Conservation (phyloP, 2,888 invertebrate species). For the Tachina lurida region DNA sequence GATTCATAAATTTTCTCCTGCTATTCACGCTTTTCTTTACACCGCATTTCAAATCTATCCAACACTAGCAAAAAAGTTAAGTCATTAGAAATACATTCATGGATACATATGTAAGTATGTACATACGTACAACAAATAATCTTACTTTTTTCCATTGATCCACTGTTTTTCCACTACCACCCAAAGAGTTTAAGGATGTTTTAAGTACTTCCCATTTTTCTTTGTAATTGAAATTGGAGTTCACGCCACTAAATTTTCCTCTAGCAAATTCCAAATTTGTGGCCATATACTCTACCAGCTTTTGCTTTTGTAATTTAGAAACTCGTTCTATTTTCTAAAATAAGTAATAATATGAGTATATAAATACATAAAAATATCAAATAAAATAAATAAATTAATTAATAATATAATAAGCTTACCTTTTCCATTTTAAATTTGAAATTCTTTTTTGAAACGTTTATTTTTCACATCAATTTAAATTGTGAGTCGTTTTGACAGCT, state of each 20-base stretch:
- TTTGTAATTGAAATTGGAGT: background rate
- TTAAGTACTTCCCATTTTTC: slow-evolving; percentile 13
- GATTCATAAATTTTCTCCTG: slow-evolving; percentile 14
- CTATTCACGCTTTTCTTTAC: background rate
- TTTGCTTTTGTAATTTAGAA: slow-evolving; percentile 20
- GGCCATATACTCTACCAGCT: slow-evolving; percentile 20
- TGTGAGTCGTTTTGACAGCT: background rate
- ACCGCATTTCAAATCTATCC: slow-evolving; percentile 18
- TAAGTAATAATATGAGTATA: background rate
- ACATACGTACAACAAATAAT: too few relatives aligned
- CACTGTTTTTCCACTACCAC: slow-evolving; percentile 4
- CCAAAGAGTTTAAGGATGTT: background rate
- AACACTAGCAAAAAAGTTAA: background rate
- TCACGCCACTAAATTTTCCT: background rate
- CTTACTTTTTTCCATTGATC: too few relatives aligned
- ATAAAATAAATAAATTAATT: background rate
- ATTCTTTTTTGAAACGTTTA: too few relatives aligned
- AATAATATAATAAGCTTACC: background rate
- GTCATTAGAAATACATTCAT: background rate
- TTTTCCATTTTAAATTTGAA: background rate
- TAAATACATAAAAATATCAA: background rate
- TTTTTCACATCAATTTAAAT: too few relatives aligned
- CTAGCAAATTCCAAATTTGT: slow-evolving; percentile 11
- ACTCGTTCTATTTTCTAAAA: slow-evolving; percentile 2
- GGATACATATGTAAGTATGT: background rate